Percentiles rank a stretch among this genome's conserved stretches.
phyloP scores from a whole-genome alignment of 2,797 vertebrate genomes.

The Enteromius argenteus region DNA sequence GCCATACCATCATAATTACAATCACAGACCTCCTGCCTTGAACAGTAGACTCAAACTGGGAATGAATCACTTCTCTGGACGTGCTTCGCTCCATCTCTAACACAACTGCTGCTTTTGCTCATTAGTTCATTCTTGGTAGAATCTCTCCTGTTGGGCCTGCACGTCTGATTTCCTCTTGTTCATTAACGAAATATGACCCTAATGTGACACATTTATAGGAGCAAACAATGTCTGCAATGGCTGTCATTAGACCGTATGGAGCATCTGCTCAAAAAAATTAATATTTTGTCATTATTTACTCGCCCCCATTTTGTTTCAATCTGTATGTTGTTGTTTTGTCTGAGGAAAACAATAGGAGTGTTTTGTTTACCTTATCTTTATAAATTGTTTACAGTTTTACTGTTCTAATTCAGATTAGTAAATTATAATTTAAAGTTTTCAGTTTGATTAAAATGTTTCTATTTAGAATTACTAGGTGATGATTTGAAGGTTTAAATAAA shows the following conservation, averaged over 20 bases:
- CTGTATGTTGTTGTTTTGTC: neutral
- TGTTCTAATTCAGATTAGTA: neutral
- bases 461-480: neutral
- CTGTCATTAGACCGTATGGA: neutral
- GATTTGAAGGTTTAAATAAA: neutral
- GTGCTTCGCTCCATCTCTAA: neutral
- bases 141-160: constrained; percentile 36
- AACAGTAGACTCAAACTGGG: neutral
- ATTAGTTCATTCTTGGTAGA: constrained; percentile 50
- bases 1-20: neutral
- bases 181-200: constrained; percentile 18
- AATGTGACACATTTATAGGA: constrained; percentile 45
- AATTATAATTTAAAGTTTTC: neutral
- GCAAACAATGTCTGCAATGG: neutral
- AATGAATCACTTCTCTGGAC: neutral
- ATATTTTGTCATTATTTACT: constrained; percentile 10
- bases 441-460: too few relatives aligned
- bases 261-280: neutral
- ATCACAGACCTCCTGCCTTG: neutral
- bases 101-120: constrained; percentile 38
- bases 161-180: constrained; percentile 44
- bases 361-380: too few relatives aligned
- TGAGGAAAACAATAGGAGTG: neutral
- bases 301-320: neutral
- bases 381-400: neutral